Evolutionary conservation across 2,797 vertebrate species (phyloP).

Genomic region (Threskiornis aethiopicus): DNA sequence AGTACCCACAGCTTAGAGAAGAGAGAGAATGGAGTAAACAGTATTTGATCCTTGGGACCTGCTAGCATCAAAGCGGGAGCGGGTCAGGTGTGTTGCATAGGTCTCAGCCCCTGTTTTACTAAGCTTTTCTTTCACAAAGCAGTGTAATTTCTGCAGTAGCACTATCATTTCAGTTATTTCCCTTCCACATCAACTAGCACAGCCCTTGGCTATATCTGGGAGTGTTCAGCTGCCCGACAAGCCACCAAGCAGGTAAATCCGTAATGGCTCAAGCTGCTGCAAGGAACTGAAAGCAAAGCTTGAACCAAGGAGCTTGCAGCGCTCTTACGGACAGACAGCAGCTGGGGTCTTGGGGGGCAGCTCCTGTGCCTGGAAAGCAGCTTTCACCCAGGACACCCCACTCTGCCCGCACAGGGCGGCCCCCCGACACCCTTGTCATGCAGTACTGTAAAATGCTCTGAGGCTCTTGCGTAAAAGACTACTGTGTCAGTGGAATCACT

Average conservation of each 20-base stretch:
- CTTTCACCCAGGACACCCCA: not conserved
- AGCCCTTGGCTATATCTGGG: not conserved
- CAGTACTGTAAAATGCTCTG: not conserved
- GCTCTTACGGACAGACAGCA: not conserved
- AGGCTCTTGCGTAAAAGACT: not conserved
- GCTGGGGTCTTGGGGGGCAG: not conserved
- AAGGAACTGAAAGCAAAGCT: not conserved
- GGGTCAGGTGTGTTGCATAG: not conserved
- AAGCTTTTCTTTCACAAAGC: not conserved
- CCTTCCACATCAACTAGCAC: not conserved
- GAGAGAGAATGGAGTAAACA: not conserved
- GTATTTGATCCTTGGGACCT: not conserved
- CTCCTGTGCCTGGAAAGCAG: not conserved
- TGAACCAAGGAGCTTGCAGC: not conserved
- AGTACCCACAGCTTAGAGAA: not conserved
- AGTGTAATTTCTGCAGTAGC: not conserved
- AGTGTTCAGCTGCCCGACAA: not conserved
- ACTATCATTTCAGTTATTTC: not conserved
- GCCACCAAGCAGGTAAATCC: not conserved
- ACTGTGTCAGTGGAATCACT: not conserved
- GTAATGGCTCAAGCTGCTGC: not conserved
- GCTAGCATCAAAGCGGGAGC: fast-evolving
- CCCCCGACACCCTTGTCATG: fast-evolving
- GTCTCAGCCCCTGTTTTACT: not conserved
- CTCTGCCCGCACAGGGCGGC: not conserved